Evolutionary conservation across 2,888 invertebrate species (phyloP), one percentile per base, ranked within the genome.

Genomic region (Opisthograptis luteolata): DNA sequence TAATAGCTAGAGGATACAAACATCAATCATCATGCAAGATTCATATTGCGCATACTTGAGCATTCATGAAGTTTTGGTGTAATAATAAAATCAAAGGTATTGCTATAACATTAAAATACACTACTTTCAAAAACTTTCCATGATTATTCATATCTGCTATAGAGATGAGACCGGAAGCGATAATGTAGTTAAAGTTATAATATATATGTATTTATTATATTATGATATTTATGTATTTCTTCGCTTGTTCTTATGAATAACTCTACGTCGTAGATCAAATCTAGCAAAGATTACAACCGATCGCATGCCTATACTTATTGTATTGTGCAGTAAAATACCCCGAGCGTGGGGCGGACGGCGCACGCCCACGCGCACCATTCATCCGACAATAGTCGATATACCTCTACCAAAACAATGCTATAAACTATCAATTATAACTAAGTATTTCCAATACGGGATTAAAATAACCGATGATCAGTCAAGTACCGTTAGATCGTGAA

Each of bases 391-490:
- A 17, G 27, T 6, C 10, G 5, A 24, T 45, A 47, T 20, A 27
- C 15, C 34, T 17, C 13, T 20, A 1, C 9, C 28, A 12, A 10
- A 42, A 25, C 36, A 48, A 48, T 48, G 36, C 36, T 10, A 36
- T 36, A 31, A 36, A 31, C 42, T 42, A 42, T 14, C 2, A 5
- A 41, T 30, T n/a, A n/a, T n/a, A n/a, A n/a, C n/a, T n/a, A n/a
- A n/a, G n/a, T 24, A 27, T 36, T 48, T 36, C 42, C 40, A 42
- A 48, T 37, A 14, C 31, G 14, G 31, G 6, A 48, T 42, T 48
- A 36, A 48, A 36, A 37, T 42, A 31, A 37, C 48, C 25, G 25
- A 48, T 32, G 41, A 42, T 48, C 36, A 42, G 24, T 10, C 30
- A 8, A 35, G 31, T 45, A 39, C 40, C 46, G 46, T 40, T 46